Evolutionary conservation across 1,140 invertebrate species (phyloP), one percentile per base, ranked within the genome.

Genomic region (Polyergus mexicanus): DNA sequence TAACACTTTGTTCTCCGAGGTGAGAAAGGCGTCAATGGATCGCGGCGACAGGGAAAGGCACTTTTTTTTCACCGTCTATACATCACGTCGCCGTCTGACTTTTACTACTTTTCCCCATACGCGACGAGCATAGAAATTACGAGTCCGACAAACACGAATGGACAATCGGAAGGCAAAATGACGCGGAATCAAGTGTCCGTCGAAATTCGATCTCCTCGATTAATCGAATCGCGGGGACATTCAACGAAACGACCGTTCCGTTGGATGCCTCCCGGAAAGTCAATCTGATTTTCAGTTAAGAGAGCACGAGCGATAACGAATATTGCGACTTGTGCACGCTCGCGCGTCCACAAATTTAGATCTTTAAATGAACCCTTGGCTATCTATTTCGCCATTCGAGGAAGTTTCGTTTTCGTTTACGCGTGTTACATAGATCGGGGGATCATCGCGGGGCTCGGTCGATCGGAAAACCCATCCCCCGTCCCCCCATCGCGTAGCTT

Each of bases 1-100:
- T 60, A 60, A 72, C 66, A 71, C 77, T 81, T 81, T 81, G 77
- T 69, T 44, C 77, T 51, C 35, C 63, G 51, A 38, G 16, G 51
- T 38, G 47, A 81, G 22, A 71, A 69, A 81, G 51, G 11, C 51
- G 66, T 81, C 66, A 60, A 60, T 60, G 60, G 38, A 81, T 71
- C 77, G 54, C 51, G 74, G 74, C 13, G 28, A 81, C 44, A 68
- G 51, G 25, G 77, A 13, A 81, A 60, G 38, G 22, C 11, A 22
- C 66, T 81, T 71, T 81, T 71, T 81, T 81, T 58, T 56, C 77
- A 66, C 25, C 22, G 22, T 44, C 22, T 25, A 38, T 22, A 25
- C 77, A 16, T 81, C 65, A 58, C 77, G 38, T 66, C 41, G 38
- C 60, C 60, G 60, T 60, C 25, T 41, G 66, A 81, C 78, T 60